Evolutionary conservation across 2,888 invertebrate genomes (phyloP), one percentile per base, ranked within the genome.

Genomic region (Sinotaia quadrata): DNA sequence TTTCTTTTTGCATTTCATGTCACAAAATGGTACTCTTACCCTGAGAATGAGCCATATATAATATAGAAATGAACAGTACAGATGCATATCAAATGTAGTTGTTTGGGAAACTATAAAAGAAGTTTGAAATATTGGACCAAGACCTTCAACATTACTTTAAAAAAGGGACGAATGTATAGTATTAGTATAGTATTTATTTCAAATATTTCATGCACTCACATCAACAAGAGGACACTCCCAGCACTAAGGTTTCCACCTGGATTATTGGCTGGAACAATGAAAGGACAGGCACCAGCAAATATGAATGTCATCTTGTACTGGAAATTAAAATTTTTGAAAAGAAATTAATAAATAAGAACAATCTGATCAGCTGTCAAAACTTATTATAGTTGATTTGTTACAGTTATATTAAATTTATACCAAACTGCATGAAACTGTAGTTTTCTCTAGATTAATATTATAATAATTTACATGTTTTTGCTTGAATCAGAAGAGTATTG

Each of bases 211-310:
- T 31, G 12, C 33, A 68, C 73, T 70, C 58, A 73, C 73, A 73
- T 57, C 34, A 70, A 54, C 31, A 70, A 31, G 31, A 73, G 57
- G 21, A 73, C 61, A 15, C 70, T 69, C 12, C 73, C 73, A n/a
- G 73, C 44, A 62, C 73, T 73, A 44, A 73, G 29, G 15, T 54
- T 15, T 8, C 15, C 29, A 24, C 29, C 52, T 29, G 7, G 18
- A 34, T 15, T 24, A 34, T 15, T 24, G 3, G 54, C 4, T 2
- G 66, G 56, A 7, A 12, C 10, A 18, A 21, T 44, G 8, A 12
- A 24, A 15, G 61, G 44, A 51, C 74, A 74, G 5, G 74, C 74
- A 31, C 74, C 74, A 61, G 74, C 71, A 72, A 61, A 74, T 10
- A 69, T 59, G 68, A 74, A 74, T 21, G 62, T 68, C 15, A 74